These are phyloP conservation scores for Gallinago nigripennis DNA, from an alignment of 2,797 vertebrate species.

Conservation along the genomic window DNA sequence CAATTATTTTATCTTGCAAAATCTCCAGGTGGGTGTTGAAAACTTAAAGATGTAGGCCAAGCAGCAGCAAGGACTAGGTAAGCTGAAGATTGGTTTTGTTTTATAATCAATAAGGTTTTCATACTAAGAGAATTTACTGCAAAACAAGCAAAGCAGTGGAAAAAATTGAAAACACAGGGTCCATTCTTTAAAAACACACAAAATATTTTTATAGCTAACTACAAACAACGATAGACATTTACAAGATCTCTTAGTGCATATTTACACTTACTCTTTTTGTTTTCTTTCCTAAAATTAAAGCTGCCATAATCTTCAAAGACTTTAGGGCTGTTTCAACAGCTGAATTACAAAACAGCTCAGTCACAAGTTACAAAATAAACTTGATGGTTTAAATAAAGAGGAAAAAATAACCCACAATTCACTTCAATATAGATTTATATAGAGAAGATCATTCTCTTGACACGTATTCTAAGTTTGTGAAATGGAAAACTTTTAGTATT, in stretches of 20 bases:
- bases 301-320: conserved; percentile 23
- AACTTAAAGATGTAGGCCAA: background rate
- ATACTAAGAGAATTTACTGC: background rate
- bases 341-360: conserved; percentile 40
- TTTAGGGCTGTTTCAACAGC: conserved; percentile 40
- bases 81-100: background rate
- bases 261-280: background rate
- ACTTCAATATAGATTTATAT: background rate
- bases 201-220: conserved; percentile 38
- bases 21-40: background rate
- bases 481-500: background rate
- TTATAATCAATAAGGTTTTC: background rate
- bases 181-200: background rate
- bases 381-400: conserved; percentile 27
- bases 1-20: background rate
- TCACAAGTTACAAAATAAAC: conserved; percentile 27
- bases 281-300: conserved; percentile 37
- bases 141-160: background rate
- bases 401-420: background rate
- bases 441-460: background rate
- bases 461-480: background rate
- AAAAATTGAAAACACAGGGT: background rate
- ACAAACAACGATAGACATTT: background rate
- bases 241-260: conserved; percentile 1
- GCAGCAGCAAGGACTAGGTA: background rate